Conservation (phyloP, 2,797 vertebrate species). For the Delichon dasypus region DNA sequence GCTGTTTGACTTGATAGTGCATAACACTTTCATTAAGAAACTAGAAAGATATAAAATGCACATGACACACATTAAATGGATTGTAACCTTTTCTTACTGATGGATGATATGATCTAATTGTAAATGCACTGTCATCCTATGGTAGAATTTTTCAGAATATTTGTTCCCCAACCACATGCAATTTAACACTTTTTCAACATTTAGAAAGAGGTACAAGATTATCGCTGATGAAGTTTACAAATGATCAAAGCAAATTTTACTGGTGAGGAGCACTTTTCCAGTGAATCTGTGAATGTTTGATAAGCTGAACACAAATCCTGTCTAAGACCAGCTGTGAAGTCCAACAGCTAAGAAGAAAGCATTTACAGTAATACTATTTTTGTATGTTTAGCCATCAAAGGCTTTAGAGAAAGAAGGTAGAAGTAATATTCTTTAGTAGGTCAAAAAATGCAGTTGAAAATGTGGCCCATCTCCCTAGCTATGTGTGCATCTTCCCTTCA, state of each 20-base stretch:
- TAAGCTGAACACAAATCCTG: background rate
- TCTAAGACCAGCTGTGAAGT: background rate
- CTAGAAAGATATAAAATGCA: slow-evolving; percentile 11
- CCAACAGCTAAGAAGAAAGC: background rate
- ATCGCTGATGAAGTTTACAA: background rate
- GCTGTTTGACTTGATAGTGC: slow-evolving; percentile 4
- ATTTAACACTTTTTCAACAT: background rate
- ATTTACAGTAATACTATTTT: slow-evolving; percentile 13
- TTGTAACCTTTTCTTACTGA: slow-evolving; percentile 1
- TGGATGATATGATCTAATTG: background rate
- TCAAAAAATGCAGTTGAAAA: background rate
- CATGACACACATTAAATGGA: background rate
- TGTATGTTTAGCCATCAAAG: background rate
- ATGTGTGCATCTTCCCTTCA: background rate
- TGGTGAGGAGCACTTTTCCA: background rate
- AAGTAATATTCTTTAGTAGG: background rate
- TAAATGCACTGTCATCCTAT: background rate
- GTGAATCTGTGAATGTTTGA: background rate
- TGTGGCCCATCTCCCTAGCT: background rate
- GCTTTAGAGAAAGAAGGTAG: background rate
- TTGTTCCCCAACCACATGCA: background rate
- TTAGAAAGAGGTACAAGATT: background rate
- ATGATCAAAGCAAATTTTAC: background rate
- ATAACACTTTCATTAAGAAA: background rate
- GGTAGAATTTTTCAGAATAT: background rate